A percentile compares a stretch with the other conserved stretches of the same genome.
These are phyloP conservation scores for Elaphurus davidianus DNA, from an alignment of 2,113 vertebrate genomes.

Conservation along the genomic window DNA sequence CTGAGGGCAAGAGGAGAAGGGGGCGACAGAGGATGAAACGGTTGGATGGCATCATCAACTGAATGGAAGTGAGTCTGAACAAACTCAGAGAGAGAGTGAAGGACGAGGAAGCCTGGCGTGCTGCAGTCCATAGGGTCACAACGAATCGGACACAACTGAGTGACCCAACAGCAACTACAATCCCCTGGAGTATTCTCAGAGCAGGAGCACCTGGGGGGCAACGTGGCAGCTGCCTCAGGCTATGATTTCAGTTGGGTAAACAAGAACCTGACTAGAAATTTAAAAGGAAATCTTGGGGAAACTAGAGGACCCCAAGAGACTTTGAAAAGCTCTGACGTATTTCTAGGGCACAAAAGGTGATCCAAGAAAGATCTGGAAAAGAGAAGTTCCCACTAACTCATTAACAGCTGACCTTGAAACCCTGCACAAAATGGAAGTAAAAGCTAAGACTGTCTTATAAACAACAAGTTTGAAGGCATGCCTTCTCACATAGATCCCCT, in stretches of 20 bases:
- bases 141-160: not conserved
- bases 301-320: not conserved
- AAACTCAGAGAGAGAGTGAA: not conserved
- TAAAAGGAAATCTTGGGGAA: not conserved
- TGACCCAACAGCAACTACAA: fast-evolving
- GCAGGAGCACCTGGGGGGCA: not conserved
- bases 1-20: no score
- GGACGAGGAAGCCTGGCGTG: not conserved
- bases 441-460: not conserved
- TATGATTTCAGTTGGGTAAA: not conserved
- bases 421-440: not conserved
- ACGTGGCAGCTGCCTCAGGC: not conserved
- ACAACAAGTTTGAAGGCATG: not conserved
- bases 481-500: not conserved
- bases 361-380: not conserved
- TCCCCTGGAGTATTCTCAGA: not conserved
- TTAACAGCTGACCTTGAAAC: not conserved
- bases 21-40: no score
- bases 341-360: not conserved
- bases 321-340: not conserved
- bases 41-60: no score
- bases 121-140: not conserved
- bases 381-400: not conserved
- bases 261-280: not conserved
- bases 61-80: not conserved